Conservation (phyloP, 2,797 vertebrate species). For the Mormyrus proboscirostris region DNA sequence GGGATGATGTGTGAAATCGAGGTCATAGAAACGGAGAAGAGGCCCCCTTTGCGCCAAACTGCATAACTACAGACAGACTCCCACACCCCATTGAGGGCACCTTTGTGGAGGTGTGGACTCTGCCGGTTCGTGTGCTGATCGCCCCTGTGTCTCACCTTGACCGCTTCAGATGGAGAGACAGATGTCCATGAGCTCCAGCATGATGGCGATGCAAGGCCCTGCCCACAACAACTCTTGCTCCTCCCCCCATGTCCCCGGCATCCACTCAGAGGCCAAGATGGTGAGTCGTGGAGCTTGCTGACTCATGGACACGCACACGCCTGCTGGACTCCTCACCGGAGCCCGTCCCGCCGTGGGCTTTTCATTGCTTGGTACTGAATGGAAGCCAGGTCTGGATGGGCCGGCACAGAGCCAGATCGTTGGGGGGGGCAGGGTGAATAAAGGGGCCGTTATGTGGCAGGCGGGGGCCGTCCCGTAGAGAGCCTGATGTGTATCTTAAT, state of each 20-base stretch:
- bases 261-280: constrained; percentile 99
- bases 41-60: not conserved
- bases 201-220: constrained; percentile 96
- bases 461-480: constrained; percentile 51
- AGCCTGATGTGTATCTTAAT: constrained; percentile 68
- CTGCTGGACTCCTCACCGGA: constrained; percentile 53
- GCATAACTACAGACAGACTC: not conserved
- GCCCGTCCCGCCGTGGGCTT: constrained; percentile 56
- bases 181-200: constrained; percentile 95
- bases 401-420: constrained; percentile 53
- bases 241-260: constrained; percentile 88
- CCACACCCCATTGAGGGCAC: not conserved
- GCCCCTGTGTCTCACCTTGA: constrained; percentile 23
- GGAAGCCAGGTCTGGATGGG: constrained; percentile 62
- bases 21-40: not conserved
- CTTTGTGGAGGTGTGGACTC: not conserved
- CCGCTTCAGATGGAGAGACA: constrained; percentile 89
- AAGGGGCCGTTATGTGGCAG: constrained; percentile 61
- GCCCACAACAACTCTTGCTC: constrained; percentile 86
- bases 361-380: constrained; percentile 64
- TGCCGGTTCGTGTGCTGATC: not conserved
- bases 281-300: constrained; percentile 59
- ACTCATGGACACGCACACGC: constrained; percentile 32
- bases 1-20: not conserved
- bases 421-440: constrained; percentile 36